Conservation (phyloP, 2,113 vertebrate species). For the Atherinomorus stipes region DNA sequence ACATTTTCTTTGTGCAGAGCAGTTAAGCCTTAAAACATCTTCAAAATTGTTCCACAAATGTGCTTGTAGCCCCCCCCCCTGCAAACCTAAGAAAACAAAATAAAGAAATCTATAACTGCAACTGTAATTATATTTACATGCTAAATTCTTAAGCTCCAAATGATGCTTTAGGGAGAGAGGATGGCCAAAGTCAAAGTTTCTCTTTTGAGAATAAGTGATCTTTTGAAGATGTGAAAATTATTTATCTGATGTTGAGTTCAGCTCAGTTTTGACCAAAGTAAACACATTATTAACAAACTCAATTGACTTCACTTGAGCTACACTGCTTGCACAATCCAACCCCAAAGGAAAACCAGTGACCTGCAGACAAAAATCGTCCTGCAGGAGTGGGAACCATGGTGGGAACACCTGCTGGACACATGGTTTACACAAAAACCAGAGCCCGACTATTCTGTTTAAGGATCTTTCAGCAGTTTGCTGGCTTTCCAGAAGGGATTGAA, state of each 20-base stretch:
- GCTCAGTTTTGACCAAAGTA: too few species aligned
- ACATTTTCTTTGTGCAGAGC: neutral
- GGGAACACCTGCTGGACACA: neutral
- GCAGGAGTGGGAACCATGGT: neutral
- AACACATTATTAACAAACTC: neutral
- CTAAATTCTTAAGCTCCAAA: too few species aligned
- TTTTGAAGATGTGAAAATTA: neutral
- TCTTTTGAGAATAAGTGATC: neutral
- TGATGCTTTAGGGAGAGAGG: neutral
- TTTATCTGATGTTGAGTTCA: neutral
- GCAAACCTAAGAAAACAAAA: too few species aligned
- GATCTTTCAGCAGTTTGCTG: neutral
- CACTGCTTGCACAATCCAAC: neutral
- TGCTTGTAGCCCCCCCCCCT: too few species aligned
- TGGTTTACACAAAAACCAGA: neutral
- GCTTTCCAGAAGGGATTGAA: neutral
- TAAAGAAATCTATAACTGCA: too few species aligned
- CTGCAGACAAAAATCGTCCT: neutral
- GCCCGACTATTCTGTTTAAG: neutral
- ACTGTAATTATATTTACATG: too few species aligned
- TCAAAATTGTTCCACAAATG: too few species aligned
- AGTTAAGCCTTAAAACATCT: too few species aligned
- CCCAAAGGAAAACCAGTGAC: conserved; percentile 1
- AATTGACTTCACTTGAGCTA: neutral
- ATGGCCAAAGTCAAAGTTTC: neutral